These are phyloP conservation scores for Diadophis punctatus DNA, from an alignment of 2,113 vertebrate species.

Conservation along the genomic window DNA sequence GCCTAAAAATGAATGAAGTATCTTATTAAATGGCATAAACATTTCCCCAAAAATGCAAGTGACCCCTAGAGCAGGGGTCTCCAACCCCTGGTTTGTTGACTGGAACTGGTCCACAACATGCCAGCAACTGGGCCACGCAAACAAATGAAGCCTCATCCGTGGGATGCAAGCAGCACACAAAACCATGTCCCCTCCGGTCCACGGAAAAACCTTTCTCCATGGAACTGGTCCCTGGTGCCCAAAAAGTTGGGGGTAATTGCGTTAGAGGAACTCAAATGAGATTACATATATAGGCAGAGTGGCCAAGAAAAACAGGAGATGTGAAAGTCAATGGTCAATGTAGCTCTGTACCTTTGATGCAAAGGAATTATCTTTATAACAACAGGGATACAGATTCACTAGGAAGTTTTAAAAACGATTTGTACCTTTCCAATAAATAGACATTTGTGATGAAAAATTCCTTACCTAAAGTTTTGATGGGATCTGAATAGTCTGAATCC, in stretches of 20 bases:
- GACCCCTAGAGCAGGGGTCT: background rate
- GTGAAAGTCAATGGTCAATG: background rate
- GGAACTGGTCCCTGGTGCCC: background rate
- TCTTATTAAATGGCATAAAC: background rate
- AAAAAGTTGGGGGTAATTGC: background rate
- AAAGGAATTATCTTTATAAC: background rate
- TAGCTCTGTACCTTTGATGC: background rate
- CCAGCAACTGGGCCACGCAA: background rate
- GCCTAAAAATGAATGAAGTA: background rate
- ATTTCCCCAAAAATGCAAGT: background rate
- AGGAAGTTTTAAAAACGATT: background rate
- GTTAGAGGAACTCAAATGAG: background rate
- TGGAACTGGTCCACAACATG: background rate
- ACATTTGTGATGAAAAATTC: background rate
- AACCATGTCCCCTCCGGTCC: background rate
- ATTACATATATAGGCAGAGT: background rate
- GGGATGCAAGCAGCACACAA: background rate
- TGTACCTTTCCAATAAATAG: background rate
- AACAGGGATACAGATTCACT: background rate
- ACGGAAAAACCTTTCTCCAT: background rate
- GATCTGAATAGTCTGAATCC: conserved; percentile 92
- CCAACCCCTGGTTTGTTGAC: background rate
- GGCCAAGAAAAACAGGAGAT: background rate
- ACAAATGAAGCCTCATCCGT: background rate
- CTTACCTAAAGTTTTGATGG: conserved; percentile 88